phyloP scores from a whole-genome alignment of 2,888 invertebrate genomes.

The Trisateles emortualis region DNA sequence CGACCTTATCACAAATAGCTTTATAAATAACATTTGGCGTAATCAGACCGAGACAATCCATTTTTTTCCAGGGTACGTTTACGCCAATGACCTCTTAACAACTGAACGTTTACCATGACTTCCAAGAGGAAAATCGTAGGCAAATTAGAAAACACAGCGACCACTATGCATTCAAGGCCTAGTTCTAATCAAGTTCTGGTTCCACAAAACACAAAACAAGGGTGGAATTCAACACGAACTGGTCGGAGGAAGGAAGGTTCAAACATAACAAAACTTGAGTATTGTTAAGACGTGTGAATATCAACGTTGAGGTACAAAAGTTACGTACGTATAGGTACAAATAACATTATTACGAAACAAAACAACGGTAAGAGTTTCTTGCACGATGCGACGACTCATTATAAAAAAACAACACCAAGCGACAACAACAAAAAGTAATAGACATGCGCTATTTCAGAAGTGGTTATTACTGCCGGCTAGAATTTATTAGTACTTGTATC shows the following conservation, averaged over 20 bases:
- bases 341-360: conserved; percentile 32
- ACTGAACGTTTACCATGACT: conserved; percentile 11
- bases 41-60: conserved; percentile 47
- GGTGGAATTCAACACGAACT: background rate
- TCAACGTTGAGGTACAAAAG: conserved; percentile 17
- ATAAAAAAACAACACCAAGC: conserved; percentile 46
- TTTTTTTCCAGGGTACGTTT: conserved; percentile 29
- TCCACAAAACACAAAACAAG: conserved; percentile 1
- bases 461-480: conserved; percentile 38
- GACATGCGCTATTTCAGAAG: conserved; percentile 50
- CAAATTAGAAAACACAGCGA: conserved; percentile 18
- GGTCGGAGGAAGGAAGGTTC: background rate
- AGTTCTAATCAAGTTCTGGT: background rate
- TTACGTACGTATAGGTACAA: conserved; percentile 25
- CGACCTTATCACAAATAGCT: conserved; percentile 37
- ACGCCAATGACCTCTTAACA: conserved; percentile 36
- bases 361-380: conserved; percentile 40
- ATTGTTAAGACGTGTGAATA: conserved; percentile 12
- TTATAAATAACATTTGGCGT: conserved; percentile 37
- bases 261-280: background rate
- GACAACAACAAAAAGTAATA: conserved; percentile 32
- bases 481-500: conserved; percentile 34
- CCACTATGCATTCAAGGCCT: background rate
- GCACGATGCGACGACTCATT: conserved; percentile 41
- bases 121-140: conserved; percentile 21